Conservation (phyloP, 1,140 invertebrate species). For the Drosophila nannoptera region DNA sequence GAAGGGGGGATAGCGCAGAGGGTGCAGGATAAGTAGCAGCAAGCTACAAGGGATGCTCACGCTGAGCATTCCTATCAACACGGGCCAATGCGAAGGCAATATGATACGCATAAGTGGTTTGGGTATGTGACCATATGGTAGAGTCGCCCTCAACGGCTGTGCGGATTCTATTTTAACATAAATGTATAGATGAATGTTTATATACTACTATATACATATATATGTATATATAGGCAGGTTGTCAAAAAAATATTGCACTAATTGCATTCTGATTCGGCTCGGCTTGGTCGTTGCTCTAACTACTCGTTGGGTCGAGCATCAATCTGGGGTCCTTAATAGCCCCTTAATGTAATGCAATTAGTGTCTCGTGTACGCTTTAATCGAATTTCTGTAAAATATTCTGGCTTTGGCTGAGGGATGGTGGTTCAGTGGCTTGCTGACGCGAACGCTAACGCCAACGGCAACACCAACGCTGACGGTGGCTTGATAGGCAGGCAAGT, state of each 20-base stretch:
- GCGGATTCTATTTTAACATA: conserved; percentile 46
- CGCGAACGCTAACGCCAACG: no score
- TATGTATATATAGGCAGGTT: conserved; percentile 15
- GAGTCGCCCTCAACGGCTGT: conserved; percentile 39
- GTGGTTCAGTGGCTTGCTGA: conserved; percentile 30
- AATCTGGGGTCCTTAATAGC: conserved; percentile 50
- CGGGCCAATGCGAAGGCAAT: conserved; percentile 48
- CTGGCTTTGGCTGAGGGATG: conserved; percentile 39
- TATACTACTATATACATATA: conserved; percentile 1
- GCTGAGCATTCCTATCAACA: conserved; percentile 25
- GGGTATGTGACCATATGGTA: conserved; percentile 65
- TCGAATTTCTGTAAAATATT: conserved; percentile 68
- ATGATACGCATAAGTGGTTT: conserved; percentile 57
- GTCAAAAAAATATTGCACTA: conserved; percentile 43
- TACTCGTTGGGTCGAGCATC: conserved; percentile 11
- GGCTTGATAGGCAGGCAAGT: conserved; percentile 7
- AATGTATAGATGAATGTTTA: not conserved
- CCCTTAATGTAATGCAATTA: conserved; percentile 69
- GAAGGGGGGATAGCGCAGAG: conserved; percentile 1
- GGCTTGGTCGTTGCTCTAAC: conserved; percentile 20
- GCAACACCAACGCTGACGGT: no score
- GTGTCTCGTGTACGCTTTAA: conserved; percentile 52
- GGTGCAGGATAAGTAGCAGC: conserved; percentile 11
- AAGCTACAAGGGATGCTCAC: conserved; percentile 61
- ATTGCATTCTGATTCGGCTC: conserved; percentile 44